phyloP scores from a whole-genome alignment of 2,888 invertebrate species.

The Xiphydria camelus region DNA sequence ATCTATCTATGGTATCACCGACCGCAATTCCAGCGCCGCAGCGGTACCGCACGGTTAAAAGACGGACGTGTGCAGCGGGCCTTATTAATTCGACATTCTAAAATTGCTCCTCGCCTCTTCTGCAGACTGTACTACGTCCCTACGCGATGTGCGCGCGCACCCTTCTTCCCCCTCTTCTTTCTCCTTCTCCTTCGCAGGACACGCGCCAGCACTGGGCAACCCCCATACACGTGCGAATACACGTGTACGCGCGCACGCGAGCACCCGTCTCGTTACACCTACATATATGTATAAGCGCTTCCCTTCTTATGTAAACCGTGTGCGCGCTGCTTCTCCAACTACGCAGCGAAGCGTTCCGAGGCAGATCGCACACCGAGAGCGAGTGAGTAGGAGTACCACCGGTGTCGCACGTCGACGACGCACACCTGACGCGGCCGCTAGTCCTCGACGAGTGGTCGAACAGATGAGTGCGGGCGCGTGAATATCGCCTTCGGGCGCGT shows the following conservation, averaged over 20 bases:
- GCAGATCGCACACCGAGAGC: constrained; percentile 9
- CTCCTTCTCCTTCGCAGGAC: constrained; percentile 32
- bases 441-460: constrained; percentile 21
- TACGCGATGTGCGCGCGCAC: constrained; percentile 47
- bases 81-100: constrained; percentile 54
- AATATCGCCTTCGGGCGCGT: background rate
- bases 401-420: constrained; percentile 16
- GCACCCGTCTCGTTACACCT: background rate
- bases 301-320: constrained; percentile 38
- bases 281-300: constrained; percentile 20
- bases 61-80: too few species aligned
- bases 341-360: constrained; percentile 19
- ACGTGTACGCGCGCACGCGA: constrained; percentile 6
- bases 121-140: constrained; percentile 59
- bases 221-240: constrained; percentile 10
- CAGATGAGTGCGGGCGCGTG: constrained; percentile 11
- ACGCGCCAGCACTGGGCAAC: background rate
- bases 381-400: background rate
- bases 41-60: too few species aligned
- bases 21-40: too few species aligned
- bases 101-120: constrained; percentile 52
- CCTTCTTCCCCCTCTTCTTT: constrained; percentile 56
- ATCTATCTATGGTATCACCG: too few species aligned
- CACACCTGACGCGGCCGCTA: constrained; percentile 24
- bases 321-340: constrained; percentile 18